Percentiles rank a stretch among this genome's conserved stretches.
Evolutionary conservation across 2,888 invertebrate species (phyloP).

Genomic region (Lypha dubia): DNA sequence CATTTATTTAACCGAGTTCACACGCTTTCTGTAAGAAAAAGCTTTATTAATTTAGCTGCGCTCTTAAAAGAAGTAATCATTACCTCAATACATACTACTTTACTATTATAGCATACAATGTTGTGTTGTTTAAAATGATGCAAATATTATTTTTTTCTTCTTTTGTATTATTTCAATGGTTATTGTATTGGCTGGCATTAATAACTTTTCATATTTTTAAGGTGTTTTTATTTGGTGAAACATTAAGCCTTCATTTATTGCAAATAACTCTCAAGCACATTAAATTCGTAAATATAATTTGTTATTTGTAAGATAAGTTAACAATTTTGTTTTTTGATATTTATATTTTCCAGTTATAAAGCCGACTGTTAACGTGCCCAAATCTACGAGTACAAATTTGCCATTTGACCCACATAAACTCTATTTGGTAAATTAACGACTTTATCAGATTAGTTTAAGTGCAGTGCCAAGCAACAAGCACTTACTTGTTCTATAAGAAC

Average conservation of each 20-base stretch:
- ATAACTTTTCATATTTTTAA: conserved; percentile 15
- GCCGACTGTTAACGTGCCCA: conserved; percentile 13
- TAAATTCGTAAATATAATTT: conserved; percentile 5
- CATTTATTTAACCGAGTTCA: conserved; percentile 22
- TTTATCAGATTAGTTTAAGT: not conserved
- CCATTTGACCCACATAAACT: conserved; percentile 44
- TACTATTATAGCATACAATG: not conserved
- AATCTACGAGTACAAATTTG: conserved; percentile 48
- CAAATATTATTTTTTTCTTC: not conserved
- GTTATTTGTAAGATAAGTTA: conserved; percentile 21
- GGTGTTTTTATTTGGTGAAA: not conserved
- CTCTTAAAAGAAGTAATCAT: conserved; percentile 13
- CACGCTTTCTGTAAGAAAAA: conserved; percentile 38
- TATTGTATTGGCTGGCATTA: conserved; percentile 5
- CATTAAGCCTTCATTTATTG: not conserved
- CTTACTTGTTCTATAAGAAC: not conserved
- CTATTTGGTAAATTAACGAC: conserved; percentile 1
- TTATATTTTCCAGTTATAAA: conserved; percentile 6
- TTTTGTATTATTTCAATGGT: not conserved
- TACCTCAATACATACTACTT: conserved; percentile 2
- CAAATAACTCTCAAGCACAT: conserved; percentile 13
- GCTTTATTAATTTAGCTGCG: not conserved
- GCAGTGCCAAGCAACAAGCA: not conserved
- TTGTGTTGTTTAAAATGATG: conserved; percentile 2
- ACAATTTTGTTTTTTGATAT: conserved; percentile 31